A percentile compares a stretch with the other conserved stretches of the same genome.
Evolutionary conservation across 2,888 invertebrate species (phyloP).

Genomic region (Macrophya alboannulata): DNA sequence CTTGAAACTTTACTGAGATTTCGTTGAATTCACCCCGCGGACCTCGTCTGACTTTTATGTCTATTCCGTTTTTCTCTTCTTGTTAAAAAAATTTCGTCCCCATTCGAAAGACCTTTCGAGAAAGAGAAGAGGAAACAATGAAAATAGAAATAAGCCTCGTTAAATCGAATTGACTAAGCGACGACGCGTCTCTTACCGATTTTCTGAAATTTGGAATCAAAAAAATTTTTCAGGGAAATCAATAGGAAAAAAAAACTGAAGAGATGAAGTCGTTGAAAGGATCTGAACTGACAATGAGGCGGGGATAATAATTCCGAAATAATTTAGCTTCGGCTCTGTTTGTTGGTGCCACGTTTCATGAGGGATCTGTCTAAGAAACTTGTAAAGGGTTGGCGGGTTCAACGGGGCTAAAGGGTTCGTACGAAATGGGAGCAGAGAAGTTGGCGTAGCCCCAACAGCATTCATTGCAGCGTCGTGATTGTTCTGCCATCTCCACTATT

Average conservation of each 20-base stretch:
- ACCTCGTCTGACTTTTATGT: background rate
- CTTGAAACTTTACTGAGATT: constrained; percentile 57
- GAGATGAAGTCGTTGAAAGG: background rate
- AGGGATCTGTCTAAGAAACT: constrained; percentile 44
- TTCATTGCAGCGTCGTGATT: constrained; percentile 72
- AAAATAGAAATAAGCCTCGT: constrained; percentile 12
- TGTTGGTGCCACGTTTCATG: background rate
- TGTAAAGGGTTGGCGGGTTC: constrained; percentile 40
- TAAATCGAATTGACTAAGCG: background rate
- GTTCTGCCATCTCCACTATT: constrained; percentile 68
- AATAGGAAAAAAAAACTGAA: no score
- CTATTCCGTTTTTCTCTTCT: background rate
- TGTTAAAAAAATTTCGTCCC: constrained; percentile 18
- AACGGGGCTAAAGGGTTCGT: constrained; percentile 46
- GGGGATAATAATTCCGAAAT: constrained; percentile 26
- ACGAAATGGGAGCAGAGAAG: constrained; percentile 47
- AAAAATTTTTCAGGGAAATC: no score
- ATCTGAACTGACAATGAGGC: background rate
- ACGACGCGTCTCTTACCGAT: background rate
- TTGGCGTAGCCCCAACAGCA: constrained; percentile 53
- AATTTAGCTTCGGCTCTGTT: background rate
- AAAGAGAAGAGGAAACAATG: no score
- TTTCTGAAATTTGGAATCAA: background rate
- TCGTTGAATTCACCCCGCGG: background rate
- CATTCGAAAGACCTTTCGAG: background rate